Evolutionary conservation across 2,888 invertebrate genomes (phyloP).

Genomic region (Xanthorhoe spadicearia): DNA sequence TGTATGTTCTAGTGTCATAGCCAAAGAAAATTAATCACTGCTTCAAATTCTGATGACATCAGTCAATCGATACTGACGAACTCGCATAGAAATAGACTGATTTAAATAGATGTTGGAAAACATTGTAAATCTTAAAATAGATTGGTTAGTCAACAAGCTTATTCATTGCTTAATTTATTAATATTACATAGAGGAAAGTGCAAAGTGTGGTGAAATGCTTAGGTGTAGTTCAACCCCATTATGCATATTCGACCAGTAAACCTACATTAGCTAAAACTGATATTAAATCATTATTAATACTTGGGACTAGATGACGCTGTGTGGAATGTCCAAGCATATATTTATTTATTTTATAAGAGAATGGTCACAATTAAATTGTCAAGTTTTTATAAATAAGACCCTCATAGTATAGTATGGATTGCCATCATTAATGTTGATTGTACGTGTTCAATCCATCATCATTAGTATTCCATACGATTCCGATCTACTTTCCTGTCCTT

Average conservation of each 20-base stretch:
- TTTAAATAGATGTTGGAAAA: constrained; percentile 6
- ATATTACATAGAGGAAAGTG: too few species aligned
- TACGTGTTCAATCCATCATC: background rate
- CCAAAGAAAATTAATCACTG: background rate
- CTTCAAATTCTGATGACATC: constrained; percentile 22
- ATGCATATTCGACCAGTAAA: too few species aligned
- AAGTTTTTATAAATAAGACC: too few species aligned
- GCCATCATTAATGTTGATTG: background rate
- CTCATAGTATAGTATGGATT: too few species aligned
- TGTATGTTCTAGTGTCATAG: background rate
- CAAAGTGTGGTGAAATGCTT: too few species aligned
- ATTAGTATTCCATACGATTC: background rate
- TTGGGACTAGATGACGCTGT: too few species aligned
- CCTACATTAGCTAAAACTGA: too few species aligned
- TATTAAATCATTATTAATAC: too few species aligned
- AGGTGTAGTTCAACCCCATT: too few species aligned
- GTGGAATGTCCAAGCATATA: too few species aligned
- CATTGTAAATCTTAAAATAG: constrained; percentile 6
- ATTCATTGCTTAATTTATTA: background rate
- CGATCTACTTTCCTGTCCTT: constrained; percentile 4
- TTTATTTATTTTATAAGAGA: too few species aligned
- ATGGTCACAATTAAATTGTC: too few species aligned
- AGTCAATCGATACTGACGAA: constrained; percentile 12
- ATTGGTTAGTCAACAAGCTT: background rate
- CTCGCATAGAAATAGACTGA: background rate